Base-by-base conservation (phyloP, 2,113 vertebrate species). In the Corydoras maculifer region DNA sequence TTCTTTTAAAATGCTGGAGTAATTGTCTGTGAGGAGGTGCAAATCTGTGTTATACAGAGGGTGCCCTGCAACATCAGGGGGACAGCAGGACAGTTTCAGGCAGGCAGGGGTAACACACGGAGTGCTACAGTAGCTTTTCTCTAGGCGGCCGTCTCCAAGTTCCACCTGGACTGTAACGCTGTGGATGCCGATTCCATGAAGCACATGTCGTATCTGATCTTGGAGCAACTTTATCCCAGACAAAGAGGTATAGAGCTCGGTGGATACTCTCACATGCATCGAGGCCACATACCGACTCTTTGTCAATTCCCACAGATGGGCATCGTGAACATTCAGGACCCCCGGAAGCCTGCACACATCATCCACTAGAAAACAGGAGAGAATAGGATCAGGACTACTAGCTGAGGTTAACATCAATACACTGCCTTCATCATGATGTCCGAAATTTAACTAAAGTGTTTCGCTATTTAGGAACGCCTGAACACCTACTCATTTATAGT, bases 161-260 rank as follows among this genome's bases (percentile, higher is more conserved):
- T 94, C 93, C 0, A 89, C 88, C 82, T 94, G 93, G 50, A 93
- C 86, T 77, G 93, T 94, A 75, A 93, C 87, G 0, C 78, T 91
- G 77, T 93, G 92, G 75, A 94, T 79, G 3, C 91, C 91, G 0
- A 81, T 79, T 0, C 72, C 18, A 0, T 93, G 92, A 78, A 93
- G 92, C 77, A 93, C 62, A 55, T 90, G 83, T 13, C 89, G 84
- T 7, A 92, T 85, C 76, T 87, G 81, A 3, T 49, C 61, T 29
- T 84, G 85, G 73, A 88, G 82, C 0, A 75, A 8, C 43, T 54
- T 25, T 31, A 68, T 61, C 5, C 65, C 68, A 87, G 86, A 2
- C 76, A 82, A 0, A 69, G 14, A 70, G 43, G 50, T 29, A 2
- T 65, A 64, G 13, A 77, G 75, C 14, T 77, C 84, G 31, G 78